These are phyloP conservation scores for Lathronympha strigana DNA, from an alignment of 2,888 invertebrate species.

Conservation along the genomic window DNA sequence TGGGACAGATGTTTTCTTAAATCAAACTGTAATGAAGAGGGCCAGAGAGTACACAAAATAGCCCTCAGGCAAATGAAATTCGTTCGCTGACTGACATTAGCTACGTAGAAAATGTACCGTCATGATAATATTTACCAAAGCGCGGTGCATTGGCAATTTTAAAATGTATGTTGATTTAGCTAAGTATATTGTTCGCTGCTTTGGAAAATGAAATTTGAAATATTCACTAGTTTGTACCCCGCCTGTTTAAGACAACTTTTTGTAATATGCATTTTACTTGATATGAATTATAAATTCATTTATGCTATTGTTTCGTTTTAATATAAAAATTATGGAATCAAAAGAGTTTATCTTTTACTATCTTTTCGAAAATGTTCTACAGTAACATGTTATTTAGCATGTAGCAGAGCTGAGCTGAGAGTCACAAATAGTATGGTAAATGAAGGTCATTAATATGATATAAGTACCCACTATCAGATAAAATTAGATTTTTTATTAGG, in stretches of 20 bases:
- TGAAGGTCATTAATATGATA: too few species aligned
- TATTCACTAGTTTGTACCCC: neutral
- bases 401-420: too few species aligned
- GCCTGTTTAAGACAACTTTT: neutral
- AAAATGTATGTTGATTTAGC: slow-evolving; percentile 20
- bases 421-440: too few species aligned
- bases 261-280: neutral
- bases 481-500: too few species aligned
- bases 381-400: too few species aligned
- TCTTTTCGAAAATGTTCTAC: too few species aligned
- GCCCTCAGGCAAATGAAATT: slow-evolving; percentile 61
- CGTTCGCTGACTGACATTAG: slow-evolving; percentile 53
- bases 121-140: slow-evolving; percentile 40
- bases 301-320: neutral
- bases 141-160: slow-evolving; percentile 34
- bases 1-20: slow-evolving; percentile 62
- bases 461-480: too few species aligned
- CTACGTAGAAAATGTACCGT: slow-evolving; percentile 46
- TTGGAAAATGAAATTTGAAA: slow-evolving; percentile 3
- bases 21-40: slow-evolving; percentile 64
- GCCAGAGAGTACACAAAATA: slow-evolving; percentile 57
- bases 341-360: too few species aligned
- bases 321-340: too few species aligned
- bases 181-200: slow-evolving; percentile 19
- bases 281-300: neutral